Evolutionary conservation across 2,113 vertebrate genomes (phyloP).

Genomic region (Podarcis cretensis): DNA sequence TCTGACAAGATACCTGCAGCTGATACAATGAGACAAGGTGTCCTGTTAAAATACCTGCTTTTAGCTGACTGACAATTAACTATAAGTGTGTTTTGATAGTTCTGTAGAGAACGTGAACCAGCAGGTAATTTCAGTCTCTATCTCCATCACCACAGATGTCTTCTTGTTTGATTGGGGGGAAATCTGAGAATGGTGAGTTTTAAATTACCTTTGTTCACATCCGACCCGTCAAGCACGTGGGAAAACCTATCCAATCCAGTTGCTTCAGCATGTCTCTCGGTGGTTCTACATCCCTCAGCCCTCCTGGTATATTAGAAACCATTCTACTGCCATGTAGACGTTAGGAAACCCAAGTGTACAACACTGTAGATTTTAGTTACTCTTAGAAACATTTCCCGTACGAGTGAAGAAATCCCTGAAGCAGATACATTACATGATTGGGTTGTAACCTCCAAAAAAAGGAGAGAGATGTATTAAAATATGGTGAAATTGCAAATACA

Average conservation of each 20-base stretch:
- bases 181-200: slow-evolving; percentile 27
- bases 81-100: slow-evolving; percentile 50
- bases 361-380: slow-evolving; percentile 4
- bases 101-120: slow-evolving; percentile 39
- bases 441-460: slow-evolving; percentile 31
- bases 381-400: slow-evolving; percentile 39
- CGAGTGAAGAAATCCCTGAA: slow-evolving; percentile 32
- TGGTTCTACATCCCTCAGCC: not conserved
- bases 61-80: slow-evolving; percentile 63
- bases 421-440: slow-evolving; percentile 22
- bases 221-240: slow-evolving; percentile 8
- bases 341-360: slow-evolving; percentile 24
- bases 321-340: not conserved
- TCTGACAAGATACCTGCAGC: slow-evolving; percentile 44
- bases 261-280: slow-evolving; percentile 18
- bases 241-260: slow-evolving; percentile 24
- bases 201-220: slow-evolving; percentile 38
- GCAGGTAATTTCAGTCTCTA: slow-evolving; percentile 59
- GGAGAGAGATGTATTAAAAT: slow-evolving; percentile 37
- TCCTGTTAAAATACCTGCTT: slow-evolving; percentile 51
- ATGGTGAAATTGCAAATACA: slow-evolving; percentile 61
- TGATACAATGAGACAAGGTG: slow-evolving; percentile 49
- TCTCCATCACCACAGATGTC: slow-evolving; percentile 37
- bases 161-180: slow-evolving; percentile 46
- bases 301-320: slow-evolving; percentile 11